Conservation (phyloP, 2,113 vertebrate species). For the Bubo scandiacus region DNA sequence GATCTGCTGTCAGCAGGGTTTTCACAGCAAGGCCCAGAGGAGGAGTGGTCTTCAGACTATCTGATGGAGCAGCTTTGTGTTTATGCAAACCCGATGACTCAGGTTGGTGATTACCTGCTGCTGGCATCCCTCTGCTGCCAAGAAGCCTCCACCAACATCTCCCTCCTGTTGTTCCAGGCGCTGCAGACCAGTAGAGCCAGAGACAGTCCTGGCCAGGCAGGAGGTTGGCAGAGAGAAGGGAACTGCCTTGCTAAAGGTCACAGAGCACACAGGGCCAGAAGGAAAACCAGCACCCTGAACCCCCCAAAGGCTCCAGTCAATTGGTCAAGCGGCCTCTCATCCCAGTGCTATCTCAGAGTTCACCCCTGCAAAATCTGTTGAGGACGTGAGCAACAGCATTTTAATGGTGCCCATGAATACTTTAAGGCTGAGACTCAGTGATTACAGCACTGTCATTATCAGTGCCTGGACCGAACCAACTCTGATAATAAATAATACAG, state of each 20-base stretch:
- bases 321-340: not conserved
- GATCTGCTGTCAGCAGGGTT: not conserved
- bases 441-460: conserved; percentile 22
- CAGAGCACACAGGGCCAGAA: not conserved
- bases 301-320: not conserved
- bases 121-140: not conserved
- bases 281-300: not conserved
- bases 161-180: not conserved
- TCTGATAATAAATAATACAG: conserved; percentile 48
- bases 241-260: not conserved
- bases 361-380: not conserved
- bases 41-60: not conserved
- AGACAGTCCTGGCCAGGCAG: not conserved
- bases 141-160: not conserved
- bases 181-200: not conserved
- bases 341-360: not conserved
- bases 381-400: not conserved
- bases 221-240: not conserved
- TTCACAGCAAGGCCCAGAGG: not conserved
- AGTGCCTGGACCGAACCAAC: not conserved
- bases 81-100: not conserved
- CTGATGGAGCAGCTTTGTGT: not conserved
- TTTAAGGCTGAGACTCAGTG: conserved; percentile 5
- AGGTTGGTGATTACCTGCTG: not conserved
- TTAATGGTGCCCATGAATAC: conserved; percentile 21